Evolutionary conservation across 2,888 invertebrate genomes (phyloP).

Genomic region (Poecilobothrus nobilitatus): DNA sequence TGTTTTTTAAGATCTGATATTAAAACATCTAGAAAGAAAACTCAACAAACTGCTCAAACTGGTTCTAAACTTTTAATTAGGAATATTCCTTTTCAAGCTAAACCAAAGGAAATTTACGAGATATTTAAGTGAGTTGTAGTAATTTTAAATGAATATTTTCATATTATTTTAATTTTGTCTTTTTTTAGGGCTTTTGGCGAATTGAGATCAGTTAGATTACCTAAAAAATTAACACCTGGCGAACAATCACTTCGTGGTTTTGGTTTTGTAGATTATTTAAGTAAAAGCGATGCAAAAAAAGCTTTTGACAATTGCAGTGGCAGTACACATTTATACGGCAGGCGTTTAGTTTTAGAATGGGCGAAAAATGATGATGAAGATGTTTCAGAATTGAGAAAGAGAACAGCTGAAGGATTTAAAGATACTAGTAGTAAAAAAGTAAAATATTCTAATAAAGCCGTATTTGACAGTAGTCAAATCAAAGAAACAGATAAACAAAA

Average conservation of each 20-base stretch:
- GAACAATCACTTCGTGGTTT: conserved; percentile 81
- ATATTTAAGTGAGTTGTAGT: conserved; percentile 68
- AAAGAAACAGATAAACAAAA: conserved; percentile 27
- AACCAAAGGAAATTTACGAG: conserved; percentile 67
- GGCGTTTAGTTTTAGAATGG: conserved; percentile 94
- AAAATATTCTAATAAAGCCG: conserved; percentile 44
- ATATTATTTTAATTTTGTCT: conserved; percentile 9
- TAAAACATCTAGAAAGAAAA: conserved; percentile 50
- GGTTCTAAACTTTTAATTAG: conserved; percentile 83
- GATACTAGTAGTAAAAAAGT: conserved; percentile 31
- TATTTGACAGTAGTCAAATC: conserved; percentile 33
- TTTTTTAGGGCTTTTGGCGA: conserved; percentile 77
- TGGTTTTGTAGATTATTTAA: conserved; percentile 88
- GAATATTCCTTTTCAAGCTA: conserved; percentile 96
- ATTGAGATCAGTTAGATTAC: conserved; percentile 79
- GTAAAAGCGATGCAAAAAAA: conserved; percentile 84
- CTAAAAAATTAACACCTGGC: conserved; percentile 73
- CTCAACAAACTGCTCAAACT: conserved; percentile 55
- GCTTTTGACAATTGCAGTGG: conserved; percentile 89
- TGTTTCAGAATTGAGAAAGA: conserved; percentile 71
- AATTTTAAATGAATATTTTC: conserved; percentile 8
- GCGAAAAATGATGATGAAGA: conserved; percentile 56
- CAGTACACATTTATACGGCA: conserved; percentile 96
- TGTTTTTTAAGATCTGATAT: conserved; percentile 50
- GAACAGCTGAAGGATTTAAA: conserved; percentile 66